A percentile compares a stretch with the other conserved stretches of the same genome.
Conservation (phyloP, 2,113 vertebrate genomes). For the Amblyornis subalaris region DNA sequence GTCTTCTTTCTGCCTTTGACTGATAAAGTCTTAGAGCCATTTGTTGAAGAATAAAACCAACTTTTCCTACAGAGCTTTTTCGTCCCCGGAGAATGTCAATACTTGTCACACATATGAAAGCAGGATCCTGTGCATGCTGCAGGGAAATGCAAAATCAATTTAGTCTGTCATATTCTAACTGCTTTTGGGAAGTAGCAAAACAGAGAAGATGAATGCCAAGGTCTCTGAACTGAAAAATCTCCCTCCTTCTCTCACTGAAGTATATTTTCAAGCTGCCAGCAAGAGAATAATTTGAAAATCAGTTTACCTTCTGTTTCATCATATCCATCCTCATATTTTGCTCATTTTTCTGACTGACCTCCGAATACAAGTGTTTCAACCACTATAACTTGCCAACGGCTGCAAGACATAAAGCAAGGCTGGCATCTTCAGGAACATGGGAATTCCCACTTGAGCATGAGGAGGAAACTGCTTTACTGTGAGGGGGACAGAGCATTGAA, state of each 20-base stretch:
- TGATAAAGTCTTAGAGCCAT: not conserved
- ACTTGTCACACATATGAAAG: constrained; percentile 17
- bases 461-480: not conserved
- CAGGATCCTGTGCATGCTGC: not conserved
- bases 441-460: not conserved
- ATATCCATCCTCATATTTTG: not conserved
- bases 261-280: not conserved
- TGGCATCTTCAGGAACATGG: not conserved
- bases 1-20: not conserved
- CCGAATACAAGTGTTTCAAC: not conserved
- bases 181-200: not conserved
- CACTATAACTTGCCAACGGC: not conserved
- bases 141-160: constrained; percentile 11
- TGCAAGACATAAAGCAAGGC: not conserved
- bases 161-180: not conserved
- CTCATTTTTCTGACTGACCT: not conserved
- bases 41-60: not conserved
- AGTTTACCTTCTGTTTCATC: not conserved
- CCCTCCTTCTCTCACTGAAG: not conserved
- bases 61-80: not conserved
- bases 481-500: not conserved
- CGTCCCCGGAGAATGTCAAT: constrained; percentile 1
- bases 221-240: not conserved
- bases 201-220: not conserved
- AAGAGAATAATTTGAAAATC: not conserved